phyloP scores from a whole-genome alignment of 2,888 invertebrate species.

The Acanthoscelides obtectus region DNA sequence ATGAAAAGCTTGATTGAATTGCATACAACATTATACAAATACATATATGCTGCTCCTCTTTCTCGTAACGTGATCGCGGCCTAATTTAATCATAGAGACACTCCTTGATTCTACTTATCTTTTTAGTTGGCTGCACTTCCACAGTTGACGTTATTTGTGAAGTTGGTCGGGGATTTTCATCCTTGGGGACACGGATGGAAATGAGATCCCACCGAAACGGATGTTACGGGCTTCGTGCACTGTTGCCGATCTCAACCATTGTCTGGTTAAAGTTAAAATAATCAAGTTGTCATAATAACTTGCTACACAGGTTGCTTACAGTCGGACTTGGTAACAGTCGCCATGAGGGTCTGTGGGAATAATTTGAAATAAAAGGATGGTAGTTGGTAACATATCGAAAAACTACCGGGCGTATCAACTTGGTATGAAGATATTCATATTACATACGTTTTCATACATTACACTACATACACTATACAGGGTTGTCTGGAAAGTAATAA shows the following conservation, averaged over 20 bases:
- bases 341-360: too few species aligned
- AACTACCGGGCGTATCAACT: too few species aligned
- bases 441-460: too few species aligned
- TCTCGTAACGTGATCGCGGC: not conserved
- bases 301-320: too few species aligned
- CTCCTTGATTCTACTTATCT: slow-evolving; percentile 35
- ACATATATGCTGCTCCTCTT: not conserved
- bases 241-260: not conserved
- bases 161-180: slow-evolving; percentile 32
- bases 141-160: slow-evolving; percentile 40
- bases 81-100: slow-evolving; percentile 9
- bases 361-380: too few species aligned
- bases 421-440: too few species aligned
- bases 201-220: slow-evolving; percentile 2
- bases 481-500: too few species aligned
- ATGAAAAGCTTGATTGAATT: not conserved
- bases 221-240: not conserved
- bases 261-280: too few species aligned
- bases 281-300: too few species aligned
- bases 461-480: too few species aligned
- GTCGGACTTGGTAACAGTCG: too few species aligned
- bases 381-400: too few species aligned
- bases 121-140: slow-evolving; percentile 40
- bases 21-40: not conserved
- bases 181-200: not conserved